Base-by-base conservation (phyloP, 2,797 vertebrate genomes). In the Argentina silus region DNA sequence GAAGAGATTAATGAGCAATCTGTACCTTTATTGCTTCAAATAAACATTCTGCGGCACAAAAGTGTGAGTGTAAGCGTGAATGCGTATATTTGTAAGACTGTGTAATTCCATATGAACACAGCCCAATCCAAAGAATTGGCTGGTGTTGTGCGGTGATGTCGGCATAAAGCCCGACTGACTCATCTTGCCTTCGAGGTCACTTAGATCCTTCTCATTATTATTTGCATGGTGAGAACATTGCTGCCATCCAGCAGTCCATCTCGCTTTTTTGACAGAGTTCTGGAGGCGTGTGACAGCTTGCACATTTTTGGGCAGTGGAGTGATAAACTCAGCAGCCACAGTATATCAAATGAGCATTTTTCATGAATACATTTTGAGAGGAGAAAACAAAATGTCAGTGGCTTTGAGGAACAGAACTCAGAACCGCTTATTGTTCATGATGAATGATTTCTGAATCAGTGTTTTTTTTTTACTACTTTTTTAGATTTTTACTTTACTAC, bases 141-240 rank as follows among this genome's bases (percentile, higher is more conserved):
- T 42, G 59, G 69, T 27, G 45, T 23, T 19, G 21, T 14, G 14
- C 5, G 8, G 11, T 15, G 69, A 67, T 42, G 36, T 69, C 6
- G 70, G 63, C 19, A 1, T 36, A 36, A 36, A 36, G 27, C 27
- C 69, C 3, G 48, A 73, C 78, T 76, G 78, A 81, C 74, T 86
- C 77, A 57, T 78, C 66, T 77, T 4, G 72, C 72, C 84, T 83
- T 86, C 77, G 21, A 78, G 68, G 76, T 80, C 57, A 48, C 74
- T 84, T 70, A 53, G 69, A 78, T 55, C 45, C 66, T 68, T 56
- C 36, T 67, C 56, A 61, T 43, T 56, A 69, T 65, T 61, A 60
- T 77, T 44, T 51, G 60, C 61, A 50, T 62, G 50, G 43, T 61
- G 65, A 61, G 62, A 70, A 60, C 48, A 67, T 45, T 69, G 75